These are phyloP conservation scores for Trichosurus vulpecula DNA, from an alignment of 2,797 vertebrate species.

Conservation along the genomic window DNA sequence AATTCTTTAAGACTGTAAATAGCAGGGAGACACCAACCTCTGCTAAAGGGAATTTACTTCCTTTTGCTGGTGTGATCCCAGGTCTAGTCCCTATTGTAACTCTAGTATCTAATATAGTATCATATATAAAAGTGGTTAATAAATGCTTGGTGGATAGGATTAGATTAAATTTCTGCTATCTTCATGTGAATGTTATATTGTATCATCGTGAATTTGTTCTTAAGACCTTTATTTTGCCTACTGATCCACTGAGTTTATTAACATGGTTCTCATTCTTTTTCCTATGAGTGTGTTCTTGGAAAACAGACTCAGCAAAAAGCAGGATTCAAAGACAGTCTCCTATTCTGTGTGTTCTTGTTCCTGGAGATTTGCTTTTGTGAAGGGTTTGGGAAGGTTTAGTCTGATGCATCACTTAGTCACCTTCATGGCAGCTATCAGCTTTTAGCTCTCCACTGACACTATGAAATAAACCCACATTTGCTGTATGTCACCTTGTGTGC, in stretches of 20 bases:
- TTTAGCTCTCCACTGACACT: constrained; percentile 66
- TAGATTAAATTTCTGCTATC: constrained; percentile 12
- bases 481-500: constrained; percentile 53
- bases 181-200: neutral
- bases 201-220: constrained; percentile 29
- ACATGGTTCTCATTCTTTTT: neutral
- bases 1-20: no score
- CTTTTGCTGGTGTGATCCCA: no score
- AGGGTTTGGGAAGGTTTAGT: constrained; percentile 42
- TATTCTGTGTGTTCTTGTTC: constrained; percentile 23
- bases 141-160: constrained; percentile 32
- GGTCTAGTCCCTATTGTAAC: no score
- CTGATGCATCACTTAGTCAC: constrained; percentile 48
- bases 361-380: constrained; percentile 18
- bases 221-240: constrained; percentile 35
- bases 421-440: constrained; percentile 47
- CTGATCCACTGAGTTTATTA: constrained; percentile 15
- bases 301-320: neutral
- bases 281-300: neutral
- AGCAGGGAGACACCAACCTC: no score
- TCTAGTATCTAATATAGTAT: no score
- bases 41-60: no score
- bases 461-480: constrained; percentile 61
- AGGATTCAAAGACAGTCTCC: constrained; percentile 22
- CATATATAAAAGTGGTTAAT: no score